Conservation (phyloP, 2,888 invertebrate genomes). For the Dorcus parallelipipedus region DNA sequence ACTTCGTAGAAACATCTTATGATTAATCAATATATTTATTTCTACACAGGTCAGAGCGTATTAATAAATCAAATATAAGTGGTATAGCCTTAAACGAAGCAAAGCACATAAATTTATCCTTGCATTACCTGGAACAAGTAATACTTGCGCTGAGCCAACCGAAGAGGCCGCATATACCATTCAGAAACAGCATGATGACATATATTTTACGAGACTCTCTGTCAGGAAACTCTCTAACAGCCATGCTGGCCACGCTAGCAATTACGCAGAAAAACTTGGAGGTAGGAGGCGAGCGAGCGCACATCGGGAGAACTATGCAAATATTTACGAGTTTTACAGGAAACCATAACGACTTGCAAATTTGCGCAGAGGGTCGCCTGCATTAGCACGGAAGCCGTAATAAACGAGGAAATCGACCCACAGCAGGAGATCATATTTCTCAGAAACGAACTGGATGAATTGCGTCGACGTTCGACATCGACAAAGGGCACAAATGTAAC, state of each 20-base stretch:
- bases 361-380: constrained; percentile 55
- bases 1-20: too few relatives aligned
- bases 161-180: constrained; percentile 46
- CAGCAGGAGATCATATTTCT: constrained; percentile 48
- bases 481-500: constrained; percentile 15
- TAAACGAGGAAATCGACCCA: constrained; percentile 47
- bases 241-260: constrained; percentile 52
- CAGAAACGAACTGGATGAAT: constrained; percentile 45
- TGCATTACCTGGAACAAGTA: constrained; percentile 56
- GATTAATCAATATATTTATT: not conserved
- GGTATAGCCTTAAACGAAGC: constrained; percentile 52
- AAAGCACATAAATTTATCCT: constrained; percentile 54
- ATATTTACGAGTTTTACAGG: constrained; percentile 37
- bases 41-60: constrained; percentile 50
- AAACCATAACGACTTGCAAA: constrained; percentile 54
- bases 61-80: constrained; percentile 50
- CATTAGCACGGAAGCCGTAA: constrained; percentile 48
- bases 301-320: not conserved
- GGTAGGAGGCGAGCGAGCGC: constrained; percentile 17
- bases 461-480: constrained; percentile 27
- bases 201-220: constrained; percentile 54
- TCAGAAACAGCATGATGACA: constrained; percentile 55
- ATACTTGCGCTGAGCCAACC: constrained; percentile 46
- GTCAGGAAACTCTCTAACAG: constrained; percentile 54
- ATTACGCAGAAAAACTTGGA: constrained; percentile 30